Base-by-base conservation (phyloP, 2,113 vertebrate genomes). In the Macheiramphus alcinus region DNA sequence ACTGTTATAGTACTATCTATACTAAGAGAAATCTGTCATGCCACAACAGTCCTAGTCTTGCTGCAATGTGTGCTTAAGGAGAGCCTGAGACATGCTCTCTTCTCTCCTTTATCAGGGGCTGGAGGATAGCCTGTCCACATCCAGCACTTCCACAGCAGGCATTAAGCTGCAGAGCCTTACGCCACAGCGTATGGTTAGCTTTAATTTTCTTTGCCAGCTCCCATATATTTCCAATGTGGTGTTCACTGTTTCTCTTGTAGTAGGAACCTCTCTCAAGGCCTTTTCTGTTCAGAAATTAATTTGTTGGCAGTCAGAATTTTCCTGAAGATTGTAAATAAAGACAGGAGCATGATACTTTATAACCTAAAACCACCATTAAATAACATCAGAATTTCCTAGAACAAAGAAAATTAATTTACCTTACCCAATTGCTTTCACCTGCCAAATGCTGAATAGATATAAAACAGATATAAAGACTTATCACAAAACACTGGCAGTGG, bases 311-410 rank as follows among this genome's bases (percentile, higher is more conserved):
- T 32, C 13, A 84, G n/a, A 82, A 47, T 58, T 62, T 83, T 70
- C 26, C 66, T 67, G 10, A 68, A 14, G 7, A 84, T 11, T 59
- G 18, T 38, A 91, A 90, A 78, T 23, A 71, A 83, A 38, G 27
- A 72, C 4, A 80, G 31, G 7, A 70, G 11, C 8, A 16, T 0
- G 0, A 32, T n/a, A 79, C 34, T 78, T 88, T 32, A 26, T 42
- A 55, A 79, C 17, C 32, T 74, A 76, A 80, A 78, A 0, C 4
- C 21, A 50, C 13, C 2, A 5, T 29, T 81, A 91, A 63, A 47
- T 52, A 88, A 52, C 20, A 63, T 9, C 14, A 47, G 38, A 80
- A 83, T 65, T 84, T 85, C 48, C 34, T 23, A 62, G 15, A 82
- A 80, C 43, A 53, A 75, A 80, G 45, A 68, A 52, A 61, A 86